Evolutionary conservation across 2,113 vertebrate genomes (phyloP).

Genomic region (Monopterus albus): DNA sequence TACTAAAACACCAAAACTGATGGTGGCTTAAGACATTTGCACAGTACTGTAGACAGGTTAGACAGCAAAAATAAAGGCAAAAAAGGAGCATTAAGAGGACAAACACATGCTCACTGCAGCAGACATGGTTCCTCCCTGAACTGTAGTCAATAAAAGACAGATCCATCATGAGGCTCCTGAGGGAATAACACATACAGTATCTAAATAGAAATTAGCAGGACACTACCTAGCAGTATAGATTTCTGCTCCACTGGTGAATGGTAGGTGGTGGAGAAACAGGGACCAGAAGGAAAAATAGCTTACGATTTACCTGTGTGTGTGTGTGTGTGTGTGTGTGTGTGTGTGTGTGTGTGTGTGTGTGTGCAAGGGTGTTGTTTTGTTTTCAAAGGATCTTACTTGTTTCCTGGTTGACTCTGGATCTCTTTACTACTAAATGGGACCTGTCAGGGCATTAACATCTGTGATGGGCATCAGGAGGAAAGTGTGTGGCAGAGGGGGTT

Average conservation of each 20-base stretch:
- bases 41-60: no score
- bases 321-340: slow-evolving; percentile 18
- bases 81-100: slow-evolving; percentile 28
- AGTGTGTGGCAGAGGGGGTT: background rate
- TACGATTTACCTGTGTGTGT: slow-evolving; percentile 27
- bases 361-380: slow-evolving; percentile 4
- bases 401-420: slow-evolving; percentile 30
- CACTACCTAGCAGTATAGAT: slow-evolving; percentile 52
- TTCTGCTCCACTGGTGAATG: slow-evolving; percentile 24
- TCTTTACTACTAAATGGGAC: slow-evolving; percentile 15
- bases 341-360: slow-evolving; percentile 10
- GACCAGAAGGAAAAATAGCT: slow-evolving; percentile 39
- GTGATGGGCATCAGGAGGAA: slow-evolving; percentile 18
- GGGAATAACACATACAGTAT: slow-evolving; percentile 63
- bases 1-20: no score
- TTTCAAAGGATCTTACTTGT: slow-evolving; percentile 10
- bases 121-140: slow-evolving; percentile 47
- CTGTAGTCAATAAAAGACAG: slow-evolving; percentile 77
- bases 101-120: slow-evolving; percentile 45
- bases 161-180: slow-evolving; percentile 75
- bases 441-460: slow-evolving; percentile 32
- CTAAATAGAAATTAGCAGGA: slow-evolving; percentile 80
- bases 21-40: no score
- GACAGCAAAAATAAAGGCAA: background rate
- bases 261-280: slow-evolving; percentile 3